These are phyloP conservation scores for Leptinotarsa rubiginosa DNA, from an alignment of 2,888 invertebrate species.

Conservation along the genomic window DNA sequence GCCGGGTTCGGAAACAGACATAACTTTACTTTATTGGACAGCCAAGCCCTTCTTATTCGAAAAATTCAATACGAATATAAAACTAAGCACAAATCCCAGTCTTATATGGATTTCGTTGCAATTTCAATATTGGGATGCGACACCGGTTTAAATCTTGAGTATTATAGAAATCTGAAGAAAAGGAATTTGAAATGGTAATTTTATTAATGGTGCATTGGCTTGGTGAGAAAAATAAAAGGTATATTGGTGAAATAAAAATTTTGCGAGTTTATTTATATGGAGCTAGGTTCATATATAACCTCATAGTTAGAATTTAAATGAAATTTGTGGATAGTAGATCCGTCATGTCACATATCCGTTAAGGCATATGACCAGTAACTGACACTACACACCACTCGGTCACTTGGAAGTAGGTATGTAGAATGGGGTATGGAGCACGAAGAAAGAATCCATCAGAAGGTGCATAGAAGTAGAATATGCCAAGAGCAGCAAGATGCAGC, in stretches of 20 bases:
- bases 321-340: too few species aligned
- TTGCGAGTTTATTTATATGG: neutral
- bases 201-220: neutral
- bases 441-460: too few species aligned
- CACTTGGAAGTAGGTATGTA: too few species aligned
- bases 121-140: conserved; percentile 45
- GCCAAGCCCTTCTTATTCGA: conserved; percentile 49
- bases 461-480: too few species aligned
- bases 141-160: neutral
- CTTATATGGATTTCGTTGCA: conserved; percentile 46
- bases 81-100: conserved; percentile 49
- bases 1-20: conserved; percentile 51
- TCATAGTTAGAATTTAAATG: too few species aligned
- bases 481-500: too few species aligned
- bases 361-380: too few species aligned
- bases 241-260: neutral
- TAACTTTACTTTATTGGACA: conserved; percentile 55
- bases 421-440: too few species aligned
- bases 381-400: too few species aligned
- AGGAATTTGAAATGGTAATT: conserved; percentile 13
- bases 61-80: conserved; percentile 51
- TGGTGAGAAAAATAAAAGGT: neutral
- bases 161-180: neutral
- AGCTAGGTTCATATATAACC: too few species aligned
- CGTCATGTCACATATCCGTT: too few species aligned